Evolutionary conservation across 2,113 vertebrate species (phyloP), one percentile per base, ranked within the genome.

Genomic region (Lampris megalopsis): DNA sequence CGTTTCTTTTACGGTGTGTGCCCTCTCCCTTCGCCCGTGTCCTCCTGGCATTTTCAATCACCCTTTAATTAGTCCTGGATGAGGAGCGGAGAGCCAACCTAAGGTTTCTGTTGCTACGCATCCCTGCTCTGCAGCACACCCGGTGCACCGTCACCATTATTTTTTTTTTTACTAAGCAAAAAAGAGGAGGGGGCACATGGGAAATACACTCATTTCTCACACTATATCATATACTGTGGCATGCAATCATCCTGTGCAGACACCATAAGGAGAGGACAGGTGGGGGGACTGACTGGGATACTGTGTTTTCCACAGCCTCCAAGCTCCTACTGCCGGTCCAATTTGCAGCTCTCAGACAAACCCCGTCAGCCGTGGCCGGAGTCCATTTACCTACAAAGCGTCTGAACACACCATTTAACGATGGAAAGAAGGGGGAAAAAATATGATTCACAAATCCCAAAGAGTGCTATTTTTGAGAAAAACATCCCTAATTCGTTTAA

Each of bases 341-440:
- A 88, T 80, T 53, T 38, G 62, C 63, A 11, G 41, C 57, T 71
- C 40, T 62, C 6, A 5, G 75, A 77, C 71, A 65, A 64, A 78
- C 62, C 13, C 63, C 37, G 69, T 81, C 66, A 80, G 41, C 41
- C 43, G 63, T 61, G 41, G 35, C 63, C 68, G 52, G 42, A 61
- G 47, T 70, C 70, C 10, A 69, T 85, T 86, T 47, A 77, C 54
- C 63, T 66, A 73, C 70, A 59, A 59, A 58, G 60, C 67, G 37
- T 71, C 60, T 63, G 49, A 37, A 57, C 64, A 24, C 24, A 24
- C 24, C 24, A 72, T 60, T 50, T 35, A 79, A 68, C 6, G 56
- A 6, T 52, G 41, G 35, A 68, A 79, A 68, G 9, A 52, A 6
- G 48, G 41, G 35, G 66, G 38, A 60, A 65, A 81, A 83, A 63